phyloP scores from a whole-genome alignment of 2,797 vertebrate genomes.

The Pteronotus mesoamericanus region DNA sequence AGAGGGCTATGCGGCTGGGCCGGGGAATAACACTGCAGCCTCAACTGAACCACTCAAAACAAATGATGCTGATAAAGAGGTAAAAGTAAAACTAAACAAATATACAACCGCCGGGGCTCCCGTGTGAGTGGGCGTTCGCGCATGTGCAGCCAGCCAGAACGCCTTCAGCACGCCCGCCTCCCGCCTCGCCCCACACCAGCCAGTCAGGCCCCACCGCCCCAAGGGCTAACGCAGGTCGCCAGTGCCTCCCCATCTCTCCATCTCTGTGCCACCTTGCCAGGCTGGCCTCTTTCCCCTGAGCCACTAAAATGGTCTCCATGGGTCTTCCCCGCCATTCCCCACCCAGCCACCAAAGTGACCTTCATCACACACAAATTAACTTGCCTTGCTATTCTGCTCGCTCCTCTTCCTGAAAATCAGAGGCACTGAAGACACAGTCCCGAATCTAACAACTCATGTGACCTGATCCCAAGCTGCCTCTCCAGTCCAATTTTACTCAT shows the following conservation, averaged over 20 bases:
- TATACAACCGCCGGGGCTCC: too few relatives aligned
- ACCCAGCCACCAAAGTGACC: not conserved
- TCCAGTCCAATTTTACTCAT: not conserved
- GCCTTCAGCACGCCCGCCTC: not conserved
- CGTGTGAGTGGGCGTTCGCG: too few relatives aligned
- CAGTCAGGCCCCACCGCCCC: not conserved
- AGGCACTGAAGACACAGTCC: not conserved
- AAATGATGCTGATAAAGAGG: not conserved
- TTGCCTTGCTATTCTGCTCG: not conserved
- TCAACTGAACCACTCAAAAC: not conserved
- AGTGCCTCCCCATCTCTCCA: accelerated
- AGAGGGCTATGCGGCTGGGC: not conserved
- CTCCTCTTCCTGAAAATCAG: not conserved
- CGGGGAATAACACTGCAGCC: not conserved
- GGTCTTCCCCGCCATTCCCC: not conserved
- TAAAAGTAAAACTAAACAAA: not conserved
- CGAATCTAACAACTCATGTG: not conserved
- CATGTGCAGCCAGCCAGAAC: too few relatives aligned
- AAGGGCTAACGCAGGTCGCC: not conserved
- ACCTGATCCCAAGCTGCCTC: too few relatives aligned
- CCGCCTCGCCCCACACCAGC: too few relatives aligned
- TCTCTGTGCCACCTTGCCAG: not conserved
- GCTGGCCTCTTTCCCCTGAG: not conserved
- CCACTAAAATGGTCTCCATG: not conserved
- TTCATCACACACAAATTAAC: not conserved